Percentiles rank a stretch among this genome's conserved stretches.
phyloP scores from a whole-genome alignment of 2,113 vertebrate species.

The Chionomys nivalis region DNA sequence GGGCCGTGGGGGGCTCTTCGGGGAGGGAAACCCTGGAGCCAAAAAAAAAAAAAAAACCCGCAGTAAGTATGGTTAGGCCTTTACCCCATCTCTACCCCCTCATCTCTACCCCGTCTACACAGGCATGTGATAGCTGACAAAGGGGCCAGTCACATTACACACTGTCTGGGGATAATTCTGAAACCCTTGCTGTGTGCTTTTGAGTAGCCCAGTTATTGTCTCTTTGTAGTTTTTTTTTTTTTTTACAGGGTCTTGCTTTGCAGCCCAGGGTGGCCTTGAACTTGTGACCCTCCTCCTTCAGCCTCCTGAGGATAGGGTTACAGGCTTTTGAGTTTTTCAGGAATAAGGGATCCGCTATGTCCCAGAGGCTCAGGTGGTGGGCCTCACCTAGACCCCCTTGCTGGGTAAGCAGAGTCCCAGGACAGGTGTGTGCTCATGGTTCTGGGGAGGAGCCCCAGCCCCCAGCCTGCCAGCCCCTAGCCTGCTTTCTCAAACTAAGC shows the following conservation, averaged over 20 bases:
- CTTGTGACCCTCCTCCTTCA: background rate
- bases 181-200: background rate
- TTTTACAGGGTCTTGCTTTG: background rate
- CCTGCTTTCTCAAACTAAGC: accelerated
- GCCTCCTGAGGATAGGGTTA: background rate
- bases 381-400: too few species aligned
- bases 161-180: background rate
- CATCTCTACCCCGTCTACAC: accelerated
- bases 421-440: background rate
- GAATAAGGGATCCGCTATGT: background rate
- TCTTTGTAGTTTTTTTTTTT: background rate
- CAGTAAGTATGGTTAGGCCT: background rate
- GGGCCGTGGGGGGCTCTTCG: slow-evolving; percentile 95
- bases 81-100: accelerated
- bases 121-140: accelerated
- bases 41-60: background rate
- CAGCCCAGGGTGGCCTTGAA: background rate
- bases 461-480: accelerated
- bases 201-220: background rate
- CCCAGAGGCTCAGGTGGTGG: background rate
- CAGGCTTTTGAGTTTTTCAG: background rate
- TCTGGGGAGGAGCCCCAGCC: too few species aligned
- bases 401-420: background rate
- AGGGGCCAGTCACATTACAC: background rate
- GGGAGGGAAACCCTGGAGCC: slow-evolving; percentile 92